Evolutionary conservation across 2,888 invertebrate species (phyloP).

Genomic region (Eristalinus sepulchralis): DNA sequence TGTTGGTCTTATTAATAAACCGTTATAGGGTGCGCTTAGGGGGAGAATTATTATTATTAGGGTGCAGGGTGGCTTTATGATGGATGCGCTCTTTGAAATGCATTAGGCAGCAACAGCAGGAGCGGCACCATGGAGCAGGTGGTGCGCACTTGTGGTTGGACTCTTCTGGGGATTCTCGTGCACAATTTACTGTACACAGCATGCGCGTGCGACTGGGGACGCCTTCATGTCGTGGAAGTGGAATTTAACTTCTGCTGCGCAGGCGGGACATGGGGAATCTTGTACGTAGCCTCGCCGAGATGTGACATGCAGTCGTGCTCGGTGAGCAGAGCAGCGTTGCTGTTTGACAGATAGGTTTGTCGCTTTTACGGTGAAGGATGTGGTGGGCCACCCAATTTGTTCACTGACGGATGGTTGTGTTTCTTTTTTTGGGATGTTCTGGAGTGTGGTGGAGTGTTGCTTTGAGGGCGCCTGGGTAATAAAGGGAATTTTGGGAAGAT

Average conservation of each 20-base stretch:
- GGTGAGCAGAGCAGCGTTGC: conserved; percentile 1
- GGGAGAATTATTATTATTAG: conserved; percentile 65
- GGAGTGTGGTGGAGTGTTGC: not conserved
- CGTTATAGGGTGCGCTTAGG: conserved; percentile 54
- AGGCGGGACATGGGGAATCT: conserved; percentile 26
- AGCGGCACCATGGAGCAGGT: conserved; percentile 49
- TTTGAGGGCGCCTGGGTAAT: not conserved
- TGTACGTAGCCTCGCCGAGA: conserved; percentile 34
- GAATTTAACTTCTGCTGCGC: conserved; percentile 45
- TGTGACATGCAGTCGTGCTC: conserved; percentile 34
- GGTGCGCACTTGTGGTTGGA: conserved; percentile 59
- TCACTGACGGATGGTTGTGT: not conserved
- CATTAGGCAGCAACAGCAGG: conserved; percentile 41
- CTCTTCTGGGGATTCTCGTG: not conserved
- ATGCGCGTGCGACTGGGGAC: conserved; percentile 7
- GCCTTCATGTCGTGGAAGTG: conserved; percentile 16
- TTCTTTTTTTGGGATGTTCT: not conserved
- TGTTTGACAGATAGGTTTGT: conserved; percentile 70
- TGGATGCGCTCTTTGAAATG: conserved; percentile 69
- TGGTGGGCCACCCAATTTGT: conserved; percentile 69
- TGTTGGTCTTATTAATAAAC: conserved; percentile 68
- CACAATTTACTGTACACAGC: conserved; percentile 1
- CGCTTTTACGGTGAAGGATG: conserved; percentile 65
- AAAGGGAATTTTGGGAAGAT: not conserved
- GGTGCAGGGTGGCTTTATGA: conserved; percentile 63